A percentile compares a stretch with the other conserved stretches of the same genome.
phyloP scores from a whole-genome alignment of 2,888 invertebrate species.

The Eupsilia transversa region DNA sequence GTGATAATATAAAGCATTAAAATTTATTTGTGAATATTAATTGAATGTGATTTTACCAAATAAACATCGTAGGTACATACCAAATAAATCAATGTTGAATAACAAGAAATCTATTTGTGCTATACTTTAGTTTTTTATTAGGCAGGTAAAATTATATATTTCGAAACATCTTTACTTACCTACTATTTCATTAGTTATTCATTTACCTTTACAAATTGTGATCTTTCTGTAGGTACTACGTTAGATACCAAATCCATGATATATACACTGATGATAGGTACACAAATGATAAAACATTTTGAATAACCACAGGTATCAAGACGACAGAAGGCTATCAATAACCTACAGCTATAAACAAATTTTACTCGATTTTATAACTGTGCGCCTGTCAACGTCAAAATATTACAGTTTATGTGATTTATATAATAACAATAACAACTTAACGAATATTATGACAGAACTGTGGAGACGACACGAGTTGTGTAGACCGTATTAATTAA shows the following conservation, averaged over 20 bases:
- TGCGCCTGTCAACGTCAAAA: no score
- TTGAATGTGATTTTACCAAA: background rate
- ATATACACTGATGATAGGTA: no score
- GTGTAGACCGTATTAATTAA: no score
- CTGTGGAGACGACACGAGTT: no score
- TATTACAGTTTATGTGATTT: no score
- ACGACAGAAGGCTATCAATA: background rate
- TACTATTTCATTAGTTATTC: background rate
- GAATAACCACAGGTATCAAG: no score
- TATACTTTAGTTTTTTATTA: background rate
- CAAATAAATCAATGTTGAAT: constrained; percentile 4
- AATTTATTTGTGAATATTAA: constrained; percentile 1
- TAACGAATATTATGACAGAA: no score
- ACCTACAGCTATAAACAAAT: background rate
- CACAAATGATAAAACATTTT: no score
- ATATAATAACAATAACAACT: no score
- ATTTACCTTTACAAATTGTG: background rate
- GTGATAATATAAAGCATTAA: background rate
- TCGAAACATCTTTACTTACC: constrained; percentile 4
- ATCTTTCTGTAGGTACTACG: background rate
- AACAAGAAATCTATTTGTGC: constrained; percentile 23
- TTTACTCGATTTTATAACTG: no score
- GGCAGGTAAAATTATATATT: background rate
- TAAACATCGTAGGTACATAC: background rate
- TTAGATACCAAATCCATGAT: no score